phyloP scores from a whole-genome alignment of 2,113 vertebrate genomes.

The Pandion haliaetus region DNA sequence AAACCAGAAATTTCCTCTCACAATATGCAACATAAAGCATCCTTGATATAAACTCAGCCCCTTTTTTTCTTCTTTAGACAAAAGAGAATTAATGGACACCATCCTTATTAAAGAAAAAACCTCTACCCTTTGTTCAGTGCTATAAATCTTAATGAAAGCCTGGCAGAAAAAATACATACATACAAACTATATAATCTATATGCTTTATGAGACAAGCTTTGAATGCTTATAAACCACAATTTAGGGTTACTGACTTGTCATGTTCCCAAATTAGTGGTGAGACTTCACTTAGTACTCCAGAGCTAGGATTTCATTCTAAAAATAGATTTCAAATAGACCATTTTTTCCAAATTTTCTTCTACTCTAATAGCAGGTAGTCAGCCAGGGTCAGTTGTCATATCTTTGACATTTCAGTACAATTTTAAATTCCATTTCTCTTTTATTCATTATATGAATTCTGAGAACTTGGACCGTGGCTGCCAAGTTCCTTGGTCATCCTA shows the following conservation, averaged over 20 bases:
- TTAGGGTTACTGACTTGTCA: not conserved
- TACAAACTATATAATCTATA: not conserved
- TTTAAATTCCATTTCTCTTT: not conserved
- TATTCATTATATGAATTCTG: not conserved
- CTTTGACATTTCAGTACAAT: not conserved
- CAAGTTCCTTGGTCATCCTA: not conserved
- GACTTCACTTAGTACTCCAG: not conserved
- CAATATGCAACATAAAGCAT: not conserved
- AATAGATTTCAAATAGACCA: not conserved
- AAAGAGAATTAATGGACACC: not conserved
- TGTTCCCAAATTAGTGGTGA: not conserved
- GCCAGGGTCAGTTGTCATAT: not conserved
- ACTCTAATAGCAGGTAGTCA: not conserved
- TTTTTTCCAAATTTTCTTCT: not conserved
- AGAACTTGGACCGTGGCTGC: not conserved
- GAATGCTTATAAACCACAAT: not conserved
- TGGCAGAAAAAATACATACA: not conserved
- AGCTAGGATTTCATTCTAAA: not conserved
- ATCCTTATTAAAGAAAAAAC: not conserved
- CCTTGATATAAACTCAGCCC: not conserved
- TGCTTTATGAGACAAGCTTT: not conserved
- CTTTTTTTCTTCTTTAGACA: not conserved
- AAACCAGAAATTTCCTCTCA: not conserved
- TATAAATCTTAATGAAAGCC: not conserved
- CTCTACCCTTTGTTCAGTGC: not conserved